A percentile compares a stretch with the other conserved stretches of the same genome.
Conservation (phyloP, 2,888 invertebrate species). For the Adela reaumurella region DNA sequence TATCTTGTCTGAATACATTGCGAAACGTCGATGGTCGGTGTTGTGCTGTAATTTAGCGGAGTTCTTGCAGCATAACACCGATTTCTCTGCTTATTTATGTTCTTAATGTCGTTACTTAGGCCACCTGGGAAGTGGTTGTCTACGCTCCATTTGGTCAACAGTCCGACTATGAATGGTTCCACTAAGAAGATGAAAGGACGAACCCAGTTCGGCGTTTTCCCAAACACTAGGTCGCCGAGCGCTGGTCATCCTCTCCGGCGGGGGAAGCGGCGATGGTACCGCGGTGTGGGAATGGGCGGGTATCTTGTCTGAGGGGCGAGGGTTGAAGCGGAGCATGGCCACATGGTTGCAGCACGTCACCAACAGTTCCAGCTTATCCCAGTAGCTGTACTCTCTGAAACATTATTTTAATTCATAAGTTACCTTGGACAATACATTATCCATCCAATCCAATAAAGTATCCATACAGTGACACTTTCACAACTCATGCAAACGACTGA, state of each 20-base stretch:
- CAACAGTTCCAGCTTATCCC: constrained; percentile 36
- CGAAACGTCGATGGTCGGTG: too few relatives aligned
- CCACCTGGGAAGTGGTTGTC: too few relatives aligned
- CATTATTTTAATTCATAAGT: neutral
- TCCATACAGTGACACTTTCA: too few relatives aligned
- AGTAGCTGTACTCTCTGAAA: constrained; percentile 12
- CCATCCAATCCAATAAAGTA: neutral
- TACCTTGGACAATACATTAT: neutral
- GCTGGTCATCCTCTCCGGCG: constrained; percentile 31
- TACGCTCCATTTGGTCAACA: too few relatives aligned
- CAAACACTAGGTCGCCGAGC: constrained; percentile 34
- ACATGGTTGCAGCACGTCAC: constrained; percentile 55
- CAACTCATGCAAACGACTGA: too few relatives aligned
- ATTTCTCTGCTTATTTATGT: too few relatives aligned
- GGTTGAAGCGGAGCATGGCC: constrained; percentile 30
- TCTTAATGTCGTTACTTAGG: too few relatives aligned
- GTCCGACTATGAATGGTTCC: too few relatives aligned
- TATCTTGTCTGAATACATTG: too few relatives aligned
- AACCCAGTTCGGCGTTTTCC: constrained; percentile 18
- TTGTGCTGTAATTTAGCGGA: too few relatives aligned
- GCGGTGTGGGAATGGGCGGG: constrained; percentile 2
- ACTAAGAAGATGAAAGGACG: too few relatives aligned
- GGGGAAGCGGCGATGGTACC: constrained; percentile 15
- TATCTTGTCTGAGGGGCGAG: constrained; percentile 11
- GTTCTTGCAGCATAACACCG: too few relatives aligned